A percentile compares a stretch with the other conserved stretches of the same genome.
phyloP scores from a whole-genome alignment of 2,888 invertebrate species.

The Tortricodes alternella region DNA sequence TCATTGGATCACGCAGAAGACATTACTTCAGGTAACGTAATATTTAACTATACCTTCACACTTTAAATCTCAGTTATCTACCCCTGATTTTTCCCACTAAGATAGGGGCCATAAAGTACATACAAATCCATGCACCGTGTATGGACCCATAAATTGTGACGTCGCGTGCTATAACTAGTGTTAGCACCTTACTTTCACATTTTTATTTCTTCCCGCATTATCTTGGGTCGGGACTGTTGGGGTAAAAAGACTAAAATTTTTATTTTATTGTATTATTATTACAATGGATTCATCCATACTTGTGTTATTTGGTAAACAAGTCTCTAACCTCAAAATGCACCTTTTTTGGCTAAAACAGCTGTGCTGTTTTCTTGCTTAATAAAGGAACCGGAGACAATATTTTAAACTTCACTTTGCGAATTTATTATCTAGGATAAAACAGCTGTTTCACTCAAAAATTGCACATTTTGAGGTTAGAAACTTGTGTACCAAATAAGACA shows the following conservation, averaged over 20 bases:
- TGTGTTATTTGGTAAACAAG: too few species aligned
- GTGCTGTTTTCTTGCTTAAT: too few species aligned
- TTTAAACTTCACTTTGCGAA: too few species aligned
- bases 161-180: constrained; percentile 54
- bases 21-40: too few species aligned
- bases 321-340: too few species aligned
- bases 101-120: constrained; percentile 11
- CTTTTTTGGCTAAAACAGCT: too few species aligned
- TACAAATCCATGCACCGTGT: constrained; percentile 15
- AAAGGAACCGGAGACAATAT: too few species aligned
- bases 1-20: too few species aligned
- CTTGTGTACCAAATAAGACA: too few species aligned
- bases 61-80: constrained; percentile 9
- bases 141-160: constrained; percentile 45
- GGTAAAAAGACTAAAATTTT: constrained; percentile 33
- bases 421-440: too few species aligned
- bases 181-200: constrained; percentile 58
- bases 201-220: constrained; percentile 54
- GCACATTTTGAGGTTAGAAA: too few species aligned
- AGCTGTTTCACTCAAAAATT: too few species aligned
- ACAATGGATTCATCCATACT: neutral
- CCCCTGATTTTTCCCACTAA: neutral
- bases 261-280: neutral
- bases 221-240: constrained; percentile 51
- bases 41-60: neutral